Evolutionary conservation across 2,113 vertebrate genomes (phyloP).

Genomic region (Chiloscyllium plagiosum): DNA sequence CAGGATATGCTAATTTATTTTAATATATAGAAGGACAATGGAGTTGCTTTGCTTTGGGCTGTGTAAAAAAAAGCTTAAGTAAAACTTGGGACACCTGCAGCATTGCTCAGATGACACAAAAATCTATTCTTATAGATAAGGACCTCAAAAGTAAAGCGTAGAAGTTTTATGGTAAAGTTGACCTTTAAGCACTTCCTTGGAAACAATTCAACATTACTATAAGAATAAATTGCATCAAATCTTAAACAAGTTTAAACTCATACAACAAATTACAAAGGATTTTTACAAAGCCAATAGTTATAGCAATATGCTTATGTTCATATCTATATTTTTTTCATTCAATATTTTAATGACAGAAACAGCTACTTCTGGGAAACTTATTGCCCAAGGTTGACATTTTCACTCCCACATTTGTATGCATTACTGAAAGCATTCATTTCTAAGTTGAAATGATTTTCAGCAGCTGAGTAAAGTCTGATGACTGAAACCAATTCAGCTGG

Average conservation of each 20-base stretch:
- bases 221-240: neutral
- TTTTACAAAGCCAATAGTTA: neutral
- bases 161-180: neutral
- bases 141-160: neutral
- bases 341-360: neutral
- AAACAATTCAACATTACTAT: neutral
- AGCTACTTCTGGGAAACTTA: neutral
- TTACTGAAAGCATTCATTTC: conserved; percentile 33
- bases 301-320: neutral
- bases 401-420: conserved; percentile 31
- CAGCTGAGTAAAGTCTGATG: conserved; percentile 34
- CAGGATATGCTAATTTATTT: neutral
- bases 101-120: neutral
- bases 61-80: neutral
- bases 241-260: neutral
- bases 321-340: neutral
- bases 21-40: neutral
- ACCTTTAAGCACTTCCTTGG: neutral
- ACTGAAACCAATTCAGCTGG: conserved; percentile 34
- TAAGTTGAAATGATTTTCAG: conserved; percentile 27
- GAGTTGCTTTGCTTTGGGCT: neutral
- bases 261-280: neutral
- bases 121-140: neutral
- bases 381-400: conserved; percentile 30
- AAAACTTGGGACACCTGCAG: neutral